Conservation (phyloP, 2,888 invertebrate species). For the Chrysopilus asiliformis region DNA sequence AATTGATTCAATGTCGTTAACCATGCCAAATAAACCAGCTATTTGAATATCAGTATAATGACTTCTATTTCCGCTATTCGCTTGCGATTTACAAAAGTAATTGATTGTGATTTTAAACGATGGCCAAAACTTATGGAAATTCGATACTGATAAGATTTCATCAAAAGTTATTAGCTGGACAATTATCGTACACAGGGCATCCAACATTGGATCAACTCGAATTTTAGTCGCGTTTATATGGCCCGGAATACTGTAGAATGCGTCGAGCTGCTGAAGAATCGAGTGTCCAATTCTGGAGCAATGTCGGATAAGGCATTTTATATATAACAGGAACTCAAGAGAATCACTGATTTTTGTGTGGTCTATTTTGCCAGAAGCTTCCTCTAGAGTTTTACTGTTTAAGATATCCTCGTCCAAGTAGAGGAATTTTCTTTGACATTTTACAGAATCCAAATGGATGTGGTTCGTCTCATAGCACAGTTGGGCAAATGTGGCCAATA, state of each 20-base stretch:
- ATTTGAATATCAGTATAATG: constrained; percentile 46
- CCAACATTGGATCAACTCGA: constrained; percentile 18
- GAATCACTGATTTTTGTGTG: constrained; percentile 38
- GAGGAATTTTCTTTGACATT: constrained; percentile 39
- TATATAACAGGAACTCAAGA: constrained; percentile 46
- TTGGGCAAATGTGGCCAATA: constrained; percentile 64
- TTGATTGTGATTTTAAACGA: constrained; percentile 62
- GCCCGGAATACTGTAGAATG: constrained; percentile 32
- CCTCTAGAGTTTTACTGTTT: constrained; percentile 10
- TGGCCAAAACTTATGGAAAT: constrained; percentile 51
- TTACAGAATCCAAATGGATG: constrained; percentile 52
- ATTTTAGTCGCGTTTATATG: not conserved
- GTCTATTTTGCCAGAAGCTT: too few species aligned
- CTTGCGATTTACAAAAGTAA: too few species aligned
- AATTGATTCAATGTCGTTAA: not conserved
- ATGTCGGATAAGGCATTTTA: constrained; percentile 54
- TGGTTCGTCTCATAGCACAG: constrained; percentile 62
- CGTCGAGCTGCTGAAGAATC: constrained; percentile 60
- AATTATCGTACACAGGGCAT: constrained; percentile 47
- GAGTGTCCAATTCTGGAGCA: constrained; percentile 58
- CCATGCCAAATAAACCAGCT: too few species aligned
- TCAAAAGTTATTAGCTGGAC: constrained; percentile 48
- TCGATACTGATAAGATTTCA: constrained; percentile 26
- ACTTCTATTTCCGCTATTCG: constrained; percentile 48
- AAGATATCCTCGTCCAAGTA: constrained; percentile 25